Conservation (phyloP, 2,888 invertebrate species). For the Eubasilissa splendida region DNA sequence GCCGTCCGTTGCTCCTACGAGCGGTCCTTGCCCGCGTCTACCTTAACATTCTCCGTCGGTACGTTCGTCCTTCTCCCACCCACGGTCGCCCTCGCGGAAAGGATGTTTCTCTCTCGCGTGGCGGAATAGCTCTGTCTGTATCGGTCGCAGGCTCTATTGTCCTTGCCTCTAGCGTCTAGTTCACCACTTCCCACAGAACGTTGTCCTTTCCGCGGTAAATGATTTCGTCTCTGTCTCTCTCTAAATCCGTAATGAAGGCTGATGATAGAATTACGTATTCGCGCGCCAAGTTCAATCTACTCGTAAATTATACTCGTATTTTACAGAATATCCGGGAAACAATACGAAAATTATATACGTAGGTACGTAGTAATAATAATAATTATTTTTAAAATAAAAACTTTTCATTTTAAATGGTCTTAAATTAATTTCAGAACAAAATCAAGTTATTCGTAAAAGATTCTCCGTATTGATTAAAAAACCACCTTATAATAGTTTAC, state of each 20-base stretch:
- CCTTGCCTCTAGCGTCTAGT: constrained; percentile 18
- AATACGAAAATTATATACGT: too few relatives aligned
- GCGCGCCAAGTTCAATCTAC: constrained; percentile 9
- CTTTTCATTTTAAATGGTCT: too few relatives aligned
- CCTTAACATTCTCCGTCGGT: constrained; percentile 14
- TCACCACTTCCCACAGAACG: not conserved
- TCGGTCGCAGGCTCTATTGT: constrained; percentile 10
- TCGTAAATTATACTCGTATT: not conserved
- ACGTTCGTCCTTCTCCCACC: constrained; percentile 35
- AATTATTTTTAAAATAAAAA: too few relatives aligned
- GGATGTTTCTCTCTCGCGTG: not conserved
- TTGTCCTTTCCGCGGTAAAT: constrained; percentile 17
- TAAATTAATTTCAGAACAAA: too few relatives aligned
- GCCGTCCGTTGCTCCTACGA: constrained; percentile 50
- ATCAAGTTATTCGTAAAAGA: too few relatives aligned
- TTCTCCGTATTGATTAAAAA: too few relatives aligned
- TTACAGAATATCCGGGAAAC: too few relatives aligned
- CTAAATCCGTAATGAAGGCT: constrained; percentile 1
- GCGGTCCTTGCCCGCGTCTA: constrained; percentile 51
- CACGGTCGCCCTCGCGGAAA: not conserved
- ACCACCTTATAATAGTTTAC: too few relatives aligned
- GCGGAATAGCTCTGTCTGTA: constrained; percentile 8
- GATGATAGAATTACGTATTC: constrained; percentile 6
- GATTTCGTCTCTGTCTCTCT: constrained; percentile 7
- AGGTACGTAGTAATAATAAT: too few relatives aligned